Conservation (phyloP, 2,797 vertebrate genomes). For the Botia kubotai region DNA sequence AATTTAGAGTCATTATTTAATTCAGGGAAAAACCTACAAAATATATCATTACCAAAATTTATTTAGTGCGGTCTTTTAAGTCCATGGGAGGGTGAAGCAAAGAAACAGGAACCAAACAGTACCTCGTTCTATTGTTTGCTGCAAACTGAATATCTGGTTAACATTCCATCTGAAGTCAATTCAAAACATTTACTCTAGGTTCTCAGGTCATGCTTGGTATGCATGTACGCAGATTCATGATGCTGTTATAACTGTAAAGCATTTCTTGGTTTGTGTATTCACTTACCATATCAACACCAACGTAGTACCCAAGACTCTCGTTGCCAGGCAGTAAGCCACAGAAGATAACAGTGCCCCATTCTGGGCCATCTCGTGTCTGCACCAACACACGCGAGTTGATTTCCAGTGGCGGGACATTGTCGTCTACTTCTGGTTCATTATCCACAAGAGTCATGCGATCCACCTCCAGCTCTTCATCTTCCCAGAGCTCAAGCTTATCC, state of each 20-base stretch:
- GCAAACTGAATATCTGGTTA: too few relatives aligned
- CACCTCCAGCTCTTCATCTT: constrained; percentile 89
- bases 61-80: neutral
- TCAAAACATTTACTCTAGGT: too few relatives aligned
- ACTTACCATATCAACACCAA: constrained; percentile 98
- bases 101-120: too few relatives aligned
- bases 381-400: constrained; percentile 96
- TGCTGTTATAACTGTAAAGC: constrained; percentile 12
- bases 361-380: constrained; percentile 90
- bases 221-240: neutral
- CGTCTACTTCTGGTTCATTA: constrained; percentile 76
- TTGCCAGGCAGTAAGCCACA: constrained; percentile 95
- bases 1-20: too few relatives aligned
- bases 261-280: constrained; percentile 47
- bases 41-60: neutral
- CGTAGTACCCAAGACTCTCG: constrained; percentile 95
- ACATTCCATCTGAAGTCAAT: too few relatives aligned
- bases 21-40: too few relatives aligned
- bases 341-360: constrained; percentile 97
- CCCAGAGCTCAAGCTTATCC: constrained; percentile 95
- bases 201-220: too few relatives aligned
- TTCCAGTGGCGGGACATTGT: constrained; percentile 88
- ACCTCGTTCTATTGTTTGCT: too few relatives aligned
- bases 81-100: neutral
- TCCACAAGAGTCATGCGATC: constrained; percentile 87